These are phyloP conservation scores for Oncopeltus fasciatus DNA, from an alignment of 1,140 invertebrate genomes.

Conservation along the genomic window DNA sequence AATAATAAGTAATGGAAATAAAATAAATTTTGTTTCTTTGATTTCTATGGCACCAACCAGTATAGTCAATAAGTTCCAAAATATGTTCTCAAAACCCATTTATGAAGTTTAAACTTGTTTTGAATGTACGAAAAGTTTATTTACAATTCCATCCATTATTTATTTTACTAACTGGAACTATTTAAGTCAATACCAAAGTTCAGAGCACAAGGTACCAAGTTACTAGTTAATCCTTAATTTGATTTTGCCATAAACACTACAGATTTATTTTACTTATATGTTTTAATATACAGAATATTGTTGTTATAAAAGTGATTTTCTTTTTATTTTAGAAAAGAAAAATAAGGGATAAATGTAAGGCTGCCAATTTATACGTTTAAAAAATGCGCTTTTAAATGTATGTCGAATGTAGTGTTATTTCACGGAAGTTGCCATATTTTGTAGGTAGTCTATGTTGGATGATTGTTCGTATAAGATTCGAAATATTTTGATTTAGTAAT, in stretches of 20 bases:
- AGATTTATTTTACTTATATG: neutral
- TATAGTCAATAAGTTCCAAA: too few relatives aligned
- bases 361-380: neutral
- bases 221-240: neutral
- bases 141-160: neutral
- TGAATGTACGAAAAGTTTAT: neutral
- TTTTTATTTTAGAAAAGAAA: neutral
- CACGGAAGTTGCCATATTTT: neutral
- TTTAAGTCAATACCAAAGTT: constrained; percentile 1
- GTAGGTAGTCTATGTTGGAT: neutral
- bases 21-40: too few relatives aligned
- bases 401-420: neutral
- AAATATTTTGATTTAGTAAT: too few relatives aligned
- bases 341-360: neutral
- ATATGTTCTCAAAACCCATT: neutral
- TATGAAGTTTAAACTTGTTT: neutral
- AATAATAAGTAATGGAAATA: too few relatives aligned
- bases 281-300: neutral
- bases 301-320: neutral
- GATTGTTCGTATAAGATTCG: neutral
- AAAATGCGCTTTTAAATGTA: neutral
- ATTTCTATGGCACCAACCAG: too few relatives aligned
- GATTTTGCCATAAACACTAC: neutral
- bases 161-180: neutral
- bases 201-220: constrained; percentile 11